Percentiles rank a stretch among this genome's conserved stretches.
Conservation (phyloP, 2,888 invertebrate genomes). For the Euzetes globulus region DNA sequence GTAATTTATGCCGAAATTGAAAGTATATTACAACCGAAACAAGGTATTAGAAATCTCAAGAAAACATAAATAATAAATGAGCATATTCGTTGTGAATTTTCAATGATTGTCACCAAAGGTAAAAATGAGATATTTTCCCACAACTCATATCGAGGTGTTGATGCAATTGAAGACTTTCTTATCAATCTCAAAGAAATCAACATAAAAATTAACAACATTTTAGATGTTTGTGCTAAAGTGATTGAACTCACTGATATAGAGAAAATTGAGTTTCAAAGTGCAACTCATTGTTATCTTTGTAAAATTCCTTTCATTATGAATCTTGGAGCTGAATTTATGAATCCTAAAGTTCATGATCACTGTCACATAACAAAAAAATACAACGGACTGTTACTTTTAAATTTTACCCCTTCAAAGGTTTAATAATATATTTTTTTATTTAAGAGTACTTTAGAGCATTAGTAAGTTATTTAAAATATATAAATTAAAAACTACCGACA, state of each 20-base stretch:
- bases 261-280: neutral
- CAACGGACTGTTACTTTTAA: neutral
- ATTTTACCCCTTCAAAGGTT: neutral
- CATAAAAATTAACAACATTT: neutral
- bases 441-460: conserved; percentile 43
- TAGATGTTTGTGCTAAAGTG: neutral
- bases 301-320: neutral
- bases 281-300: neutral
- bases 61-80: neutral
- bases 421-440: neutral
- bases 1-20: neutral
- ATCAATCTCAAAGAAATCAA: neutral
- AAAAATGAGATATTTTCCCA: neutral
- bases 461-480: too few relatives aligned
- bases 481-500: too few relatives aligned
- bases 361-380: neutral
- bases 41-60: neutral
- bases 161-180: neutral
- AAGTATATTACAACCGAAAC: neutral
- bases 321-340: neutral
- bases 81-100: neutral
- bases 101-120: neutral
- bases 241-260: neutral
- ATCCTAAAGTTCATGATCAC: neutral
- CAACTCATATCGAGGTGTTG: neutral